Conservation (phyloP, 92 coral and sea anemone genomes). For the Palythoa grandiflora region DNA sequence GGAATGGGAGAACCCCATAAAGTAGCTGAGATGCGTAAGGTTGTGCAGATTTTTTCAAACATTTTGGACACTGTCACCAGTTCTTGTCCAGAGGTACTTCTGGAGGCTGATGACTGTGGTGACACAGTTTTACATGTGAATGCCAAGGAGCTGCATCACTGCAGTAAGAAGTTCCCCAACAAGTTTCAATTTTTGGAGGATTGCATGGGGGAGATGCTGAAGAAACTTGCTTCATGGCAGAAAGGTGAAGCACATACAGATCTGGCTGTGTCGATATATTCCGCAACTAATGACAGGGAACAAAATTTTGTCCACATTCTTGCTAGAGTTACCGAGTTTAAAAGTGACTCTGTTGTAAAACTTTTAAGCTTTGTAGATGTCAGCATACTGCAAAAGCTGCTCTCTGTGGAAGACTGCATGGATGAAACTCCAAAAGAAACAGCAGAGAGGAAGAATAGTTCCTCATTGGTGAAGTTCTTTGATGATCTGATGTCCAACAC, state of each 20-base stretch:
- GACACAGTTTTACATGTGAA: conserved; percentile 42
- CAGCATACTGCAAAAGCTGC: conserved; percentile 4
- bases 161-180: background rate
- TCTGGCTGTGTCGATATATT: background rate
- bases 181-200: conserved; percentile 32
- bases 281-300: conserved; percentile 33
- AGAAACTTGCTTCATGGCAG: conserved; percentile 40
- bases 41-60: conserved; percentile 27
- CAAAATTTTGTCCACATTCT: conserved; percentile 38
- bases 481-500: background rate
- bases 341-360: background rate
- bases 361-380: background rate
- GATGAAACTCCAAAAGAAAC: conserved; percentile 41
- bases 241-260: background rate
- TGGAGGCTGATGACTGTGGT: conserved; percentile 32
- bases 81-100: conserved; percentile 4
- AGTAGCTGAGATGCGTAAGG: conserved; percentile 2
- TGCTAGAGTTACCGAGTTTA: conserved; percentile 18
- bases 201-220: conserved; percentile 21
- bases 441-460: conserved; percentile 24
- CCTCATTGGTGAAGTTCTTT: background rate
- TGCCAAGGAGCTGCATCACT: conserved; percentile 31
- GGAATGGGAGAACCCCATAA: conserved; percentile 41
- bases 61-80: conserved; percentile 19
- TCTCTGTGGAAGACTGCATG: conserved; percentile 35